Base-by-base conservation (phyloP, 2,797 vertebrate species). In the Argyrosomus regius region DNA sequence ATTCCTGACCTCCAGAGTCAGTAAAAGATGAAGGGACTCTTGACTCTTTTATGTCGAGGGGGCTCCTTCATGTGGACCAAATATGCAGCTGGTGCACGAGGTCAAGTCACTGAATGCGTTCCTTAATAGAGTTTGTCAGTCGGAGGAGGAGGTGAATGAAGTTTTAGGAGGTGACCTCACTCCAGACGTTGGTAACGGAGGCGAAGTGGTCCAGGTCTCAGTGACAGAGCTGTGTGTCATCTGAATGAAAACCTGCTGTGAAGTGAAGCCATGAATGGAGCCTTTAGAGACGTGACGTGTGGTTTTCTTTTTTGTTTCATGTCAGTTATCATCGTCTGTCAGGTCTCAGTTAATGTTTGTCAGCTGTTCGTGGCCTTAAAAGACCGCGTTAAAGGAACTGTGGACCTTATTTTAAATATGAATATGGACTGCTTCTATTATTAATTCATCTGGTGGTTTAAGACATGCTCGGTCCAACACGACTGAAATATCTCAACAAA, bases 1-100 rank as follows among this genome's bases (percentile, higher is more conserved):
- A 90, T 88, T 90, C 91, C 86, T 84, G 77, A 88, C 79, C 66
- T 57, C 28, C n/a, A 22, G 57, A 86, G 73, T 75, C 77, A 84
- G 73, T 64, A 13, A 74, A 54, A 79, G 86, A 86, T 50, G 78
- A 82, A 76, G 81, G 75, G 78, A 78, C 22, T 22, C 22, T 22
- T 22, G 43, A 53, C 59, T 65, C 77, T 79, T 87, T 88, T 11
- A 87, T 69, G 83, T 86, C 26, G 1, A 35, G 35, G 54, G 31
- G 43, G 43, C 13, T 35, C 52, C 77, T 82, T 87, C 43, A 78
- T 72, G 77, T 52, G 79, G 77, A 86, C 67, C 57, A 87, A 89
- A 71, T 71, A 90, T 67, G 80, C 81, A 54, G 72, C 64, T 1
- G 56, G 83, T 81, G 56, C 72, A 3, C 4, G 2, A 70, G 85